A percentile compares a stretch with the other conserved stretches of the same genome.
These are phyloP conservation scores for Lepidotrigona ventralis DNA, from an alignment of 1,140 invertebrate genomes.

Conservation along the genomic window DNA sequence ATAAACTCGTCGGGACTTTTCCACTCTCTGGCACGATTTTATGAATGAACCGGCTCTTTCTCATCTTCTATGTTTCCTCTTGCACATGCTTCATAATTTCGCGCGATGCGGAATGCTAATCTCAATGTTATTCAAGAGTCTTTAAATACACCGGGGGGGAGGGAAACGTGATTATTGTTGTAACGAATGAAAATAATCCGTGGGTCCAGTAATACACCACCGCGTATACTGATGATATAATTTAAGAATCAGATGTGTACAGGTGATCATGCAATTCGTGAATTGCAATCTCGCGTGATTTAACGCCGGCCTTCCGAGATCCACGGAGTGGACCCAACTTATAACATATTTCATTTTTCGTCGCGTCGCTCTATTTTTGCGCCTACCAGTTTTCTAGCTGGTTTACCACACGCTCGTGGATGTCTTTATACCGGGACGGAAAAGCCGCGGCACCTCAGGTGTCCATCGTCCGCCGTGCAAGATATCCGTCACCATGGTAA, in stretches of 20 bases:
- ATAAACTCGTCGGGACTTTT: not conserved
- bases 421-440: conserved; percentile 73
- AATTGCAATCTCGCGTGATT: conserved; percentile 5
- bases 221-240: not conserved
- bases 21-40: not conserved
- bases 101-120: not conserved
- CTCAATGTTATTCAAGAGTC: not conserved
- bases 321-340: conserved; percentile 61
- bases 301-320: conserved; percentile 50
- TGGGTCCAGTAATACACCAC: not conserved
- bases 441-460: conserved; percentile 69
- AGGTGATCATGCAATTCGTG: not conserved
- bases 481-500: conserved; percentile 68
- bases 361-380: conserved; percentile 70
- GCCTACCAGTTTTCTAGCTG: conserved; percentile 74
- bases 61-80: not conserved
- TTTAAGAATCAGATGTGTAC: not conserved
- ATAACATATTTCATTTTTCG: conserved; percentile 79
- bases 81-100: not conserved
- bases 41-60: conserved; percentile 31
- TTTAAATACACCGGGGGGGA: not conserved
- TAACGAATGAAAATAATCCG: not conserved
- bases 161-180: not conserved
- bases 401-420: conserved; percentile 63
- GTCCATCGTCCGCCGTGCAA: conserved; percentile 65